Evolutionary conservation across 2,797 vertebrate genomes (phyloP).

Genomic region (Eurystomus glaucurus): DNA sequence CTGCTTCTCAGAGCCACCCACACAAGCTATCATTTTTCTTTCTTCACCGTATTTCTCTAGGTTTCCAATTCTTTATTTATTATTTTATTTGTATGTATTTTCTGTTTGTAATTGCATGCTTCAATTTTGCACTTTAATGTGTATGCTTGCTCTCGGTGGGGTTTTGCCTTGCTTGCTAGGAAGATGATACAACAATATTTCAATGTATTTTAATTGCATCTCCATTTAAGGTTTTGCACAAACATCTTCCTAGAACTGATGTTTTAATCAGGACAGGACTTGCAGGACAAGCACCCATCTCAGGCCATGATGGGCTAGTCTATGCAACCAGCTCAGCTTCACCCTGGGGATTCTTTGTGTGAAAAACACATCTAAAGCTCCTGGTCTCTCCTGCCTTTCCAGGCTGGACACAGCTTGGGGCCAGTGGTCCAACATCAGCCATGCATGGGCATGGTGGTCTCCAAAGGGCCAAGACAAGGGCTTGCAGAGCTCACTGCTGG

Average conservation of each 20-base stretch:
- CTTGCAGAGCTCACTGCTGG: neutral
- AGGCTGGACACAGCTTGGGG: neutral
- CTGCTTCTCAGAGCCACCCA: neutral
- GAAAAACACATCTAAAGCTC: neutral
- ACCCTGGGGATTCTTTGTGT: fast-evolving
- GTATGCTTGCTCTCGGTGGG: neutral
- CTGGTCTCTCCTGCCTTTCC: neutral
- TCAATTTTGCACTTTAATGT: neutral
- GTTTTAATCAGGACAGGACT: neutral
- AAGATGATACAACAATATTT: neutral
- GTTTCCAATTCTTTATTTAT: neutral
- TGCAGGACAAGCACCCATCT: neutral
- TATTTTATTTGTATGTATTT: neutral
- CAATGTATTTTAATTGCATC: neutral
- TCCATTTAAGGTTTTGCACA: neutral
- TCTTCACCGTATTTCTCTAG: neutral
- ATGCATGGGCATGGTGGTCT: neutral
- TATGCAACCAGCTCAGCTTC: neutral
- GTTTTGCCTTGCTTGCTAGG: neutral
- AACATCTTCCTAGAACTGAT: neutral
- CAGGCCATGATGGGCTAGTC: neutral
- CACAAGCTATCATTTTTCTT: neutral
- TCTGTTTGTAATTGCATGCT: neutral
- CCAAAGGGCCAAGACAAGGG: neutral
- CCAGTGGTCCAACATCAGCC: fast-evolving